Percentiles rank a stretch among this genome's conserved stretches.
Conservation (phyloP, 2,888 invertebrate species). For the Cetonia aurata region DNA sequence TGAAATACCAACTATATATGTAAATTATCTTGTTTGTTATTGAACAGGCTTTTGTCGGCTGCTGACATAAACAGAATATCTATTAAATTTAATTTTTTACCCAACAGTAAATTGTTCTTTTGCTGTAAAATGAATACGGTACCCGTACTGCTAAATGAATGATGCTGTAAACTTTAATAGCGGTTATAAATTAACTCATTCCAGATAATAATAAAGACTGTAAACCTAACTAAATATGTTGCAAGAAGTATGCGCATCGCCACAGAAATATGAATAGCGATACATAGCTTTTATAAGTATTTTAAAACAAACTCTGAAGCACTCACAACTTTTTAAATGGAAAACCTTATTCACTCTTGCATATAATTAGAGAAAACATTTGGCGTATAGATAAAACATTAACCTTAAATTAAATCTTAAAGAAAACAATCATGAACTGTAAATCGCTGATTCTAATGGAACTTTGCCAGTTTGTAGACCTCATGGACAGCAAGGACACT, state of each 20-base stretch:
- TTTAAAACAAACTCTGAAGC: neutral
- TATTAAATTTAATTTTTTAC: conserved; percentile 18
- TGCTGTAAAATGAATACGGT: conserved; percentile 15
- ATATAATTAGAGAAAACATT: too few species aligned
- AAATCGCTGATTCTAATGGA: too few species aligned
- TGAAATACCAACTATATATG: neutral
- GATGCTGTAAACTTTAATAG: conserved; percentile 28
- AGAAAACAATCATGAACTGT: too few species aligned
- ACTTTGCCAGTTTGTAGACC: too few species aligned
- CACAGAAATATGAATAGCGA: conserved; percentile 25
- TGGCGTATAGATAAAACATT: too few species aligned
- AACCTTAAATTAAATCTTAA: too few species aligned
- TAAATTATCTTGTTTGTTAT: conserved; percentile 22
- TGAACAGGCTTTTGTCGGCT: conserved; percentile 4
- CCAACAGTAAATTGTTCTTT: conserved; percentile 18
- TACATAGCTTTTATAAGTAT: conserved; percentile 1
- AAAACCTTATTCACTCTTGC: too few species aligned
- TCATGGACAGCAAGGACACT: too few species aligned
- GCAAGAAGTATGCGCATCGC: conserved; percentile 2
- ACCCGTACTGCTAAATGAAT: conserved; percentile 25
- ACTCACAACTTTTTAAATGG: neutral
- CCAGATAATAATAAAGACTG: conserved; percentile 23
- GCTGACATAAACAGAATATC: conserved; percentile 16
- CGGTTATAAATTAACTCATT: conserved; percentile 16
- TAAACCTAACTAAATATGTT: conserved; percentile 19